A percentile compares a stretch with the other conserved stretches of the same genome.
Evolutionary conservation across 1,140 invertebrate species (phyloP).

Genomic region (Trachelipus rathkii): DNA sequence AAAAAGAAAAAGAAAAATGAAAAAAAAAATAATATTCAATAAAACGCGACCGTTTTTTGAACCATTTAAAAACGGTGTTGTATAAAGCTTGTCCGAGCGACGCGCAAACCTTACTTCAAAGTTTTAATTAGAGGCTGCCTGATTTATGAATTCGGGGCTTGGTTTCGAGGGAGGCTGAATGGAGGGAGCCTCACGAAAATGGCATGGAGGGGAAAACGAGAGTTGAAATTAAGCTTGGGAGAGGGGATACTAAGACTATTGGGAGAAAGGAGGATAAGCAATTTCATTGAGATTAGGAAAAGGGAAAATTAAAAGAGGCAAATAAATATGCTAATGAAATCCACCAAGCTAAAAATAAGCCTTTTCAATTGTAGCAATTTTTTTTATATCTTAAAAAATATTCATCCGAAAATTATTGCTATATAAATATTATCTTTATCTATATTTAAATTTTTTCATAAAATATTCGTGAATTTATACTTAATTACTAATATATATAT

Average conservation of each 20-base stretch:
- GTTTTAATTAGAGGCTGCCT: background rate
- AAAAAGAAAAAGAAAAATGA: too few relatives aligned
- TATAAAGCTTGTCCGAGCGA: constrained; percentile 3
- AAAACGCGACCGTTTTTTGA: background rate
- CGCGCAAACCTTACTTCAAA: background rate
- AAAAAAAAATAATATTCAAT: too few relatives aligned
- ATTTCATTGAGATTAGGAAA: constrained; percentile 4
- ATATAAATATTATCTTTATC: too few relatives aligned
- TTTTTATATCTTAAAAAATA: too few relatives aligned
- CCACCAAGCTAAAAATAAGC: constrained; percentile 1
- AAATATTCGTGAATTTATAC: too few relatives aligned
- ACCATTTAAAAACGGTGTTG: background rate
- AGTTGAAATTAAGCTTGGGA: too few relatives aligned
- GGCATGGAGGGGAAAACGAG: too few relatives aligned
- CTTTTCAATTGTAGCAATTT: too few relatives aligned
- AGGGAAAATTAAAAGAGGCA: constrained; percentile 8
- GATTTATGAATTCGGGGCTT: background rate
- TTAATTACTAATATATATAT: too few relatives aligned
- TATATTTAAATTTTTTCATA: too few relatives aligned
- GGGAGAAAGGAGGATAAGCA: background rate
- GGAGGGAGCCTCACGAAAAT: too few relatives aligned
- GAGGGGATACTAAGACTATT: background rate
- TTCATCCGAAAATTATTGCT: too few relatives aligned
- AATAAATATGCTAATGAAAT: constrained; percentile 6
- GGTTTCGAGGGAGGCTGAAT: background rate